phyloP scores from a whole-genome alignment of 64 coral and sea anemone genomes.

The Stichodactyla mertensii region DNA sequence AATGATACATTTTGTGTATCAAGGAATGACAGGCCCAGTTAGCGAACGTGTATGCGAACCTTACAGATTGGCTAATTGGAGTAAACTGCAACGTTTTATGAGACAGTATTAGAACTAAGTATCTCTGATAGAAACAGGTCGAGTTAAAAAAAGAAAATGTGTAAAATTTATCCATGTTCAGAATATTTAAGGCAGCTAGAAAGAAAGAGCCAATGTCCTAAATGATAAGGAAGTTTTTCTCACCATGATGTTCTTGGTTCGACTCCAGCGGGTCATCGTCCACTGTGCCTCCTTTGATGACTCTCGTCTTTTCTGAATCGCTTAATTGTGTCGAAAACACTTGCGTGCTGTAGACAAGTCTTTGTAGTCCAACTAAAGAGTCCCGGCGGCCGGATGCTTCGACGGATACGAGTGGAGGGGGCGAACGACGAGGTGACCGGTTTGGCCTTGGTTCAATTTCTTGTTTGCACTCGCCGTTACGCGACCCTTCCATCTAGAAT shows the following conservation, averaged over 20 bases:
- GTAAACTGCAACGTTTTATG: neutral
- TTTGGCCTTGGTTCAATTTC: neutral
- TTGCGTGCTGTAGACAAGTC: conserved; percentile 83
- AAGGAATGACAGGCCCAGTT: too few species aligned
- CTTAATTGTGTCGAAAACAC: conserved; percentile 54
- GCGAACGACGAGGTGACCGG: conserved; percentile 54
- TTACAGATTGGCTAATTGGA: neutral
- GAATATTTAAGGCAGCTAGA: neutral
- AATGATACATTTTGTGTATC: too few species aligned
- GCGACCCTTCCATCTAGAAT: neutral
- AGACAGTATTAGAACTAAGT: conserved; percentile 4
- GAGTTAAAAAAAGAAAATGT: neutral
- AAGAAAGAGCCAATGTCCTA: neutral
- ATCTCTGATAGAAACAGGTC: neutral
- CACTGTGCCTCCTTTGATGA: neutral
- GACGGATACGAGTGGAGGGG: conserved; percentile 71
- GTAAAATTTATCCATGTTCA: neutral
- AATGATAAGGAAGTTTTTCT: neutral
- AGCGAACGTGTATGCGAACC: neutral
- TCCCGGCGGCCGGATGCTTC: conserved; percentile 45
- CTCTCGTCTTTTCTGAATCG: conserved; percentile 25
- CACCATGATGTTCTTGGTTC: conserved; percentile 26
- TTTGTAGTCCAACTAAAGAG: conserved; percentile 69
- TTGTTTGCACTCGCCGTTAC: neutral
- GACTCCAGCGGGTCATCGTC: conserved; percentile 28